These are phyloP conservation scores for Falco novaeseelandiae DNA, from an alignment of 2,797 vertebrate genomes.

Conservation along the genomic window DNA sequence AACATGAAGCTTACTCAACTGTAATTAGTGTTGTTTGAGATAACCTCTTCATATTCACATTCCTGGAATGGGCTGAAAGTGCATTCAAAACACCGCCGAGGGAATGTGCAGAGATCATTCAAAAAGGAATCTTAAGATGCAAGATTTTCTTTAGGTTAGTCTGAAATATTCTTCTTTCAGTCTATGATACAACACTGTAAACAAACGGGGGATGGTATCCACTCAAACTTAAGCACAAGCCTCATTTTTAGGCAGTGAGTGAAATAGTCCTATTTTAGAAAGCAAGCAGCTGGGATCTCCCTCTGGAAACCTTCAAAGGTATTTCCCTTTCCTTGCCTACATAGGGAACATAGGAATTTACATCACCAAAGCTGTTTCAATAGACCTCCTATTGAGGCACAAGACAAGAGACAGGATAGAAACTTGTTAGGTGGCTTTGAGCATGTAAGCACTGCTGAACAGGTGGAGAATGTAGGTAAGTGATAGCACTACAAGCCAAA, in stretches of 20 bases:
- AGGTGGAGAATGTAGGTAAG: not conserved
- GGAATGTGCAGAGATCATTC: constrained; percentile 71
- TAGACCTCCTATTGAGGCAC: not conserved
- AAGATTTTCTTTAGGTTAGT: constrained; percentile 71
- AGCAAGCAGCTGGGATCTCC: constrained; percentile 18
- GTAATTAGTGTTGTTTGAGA: constrained; percentile 70
- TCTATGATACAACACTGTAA: constrained; percentile 58
- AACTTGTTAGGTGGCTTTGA: not conserved
- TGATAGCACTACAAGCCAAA: not conserved
- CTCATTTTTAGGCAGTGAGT: constrained; percentile 30
- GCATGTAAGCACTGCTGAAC: not conserved
- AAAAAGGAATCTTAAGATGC: constrained; percentile 72
- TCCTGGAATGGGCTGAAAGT: constrained; percentile 69
- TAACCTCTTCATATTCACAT: constrained; percentile 72
- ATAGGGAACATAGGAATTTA: not conserved
- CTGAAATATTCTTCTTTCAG: constrained; percentile 60
- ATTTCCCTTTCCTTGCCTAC: constrained; percentile 1
- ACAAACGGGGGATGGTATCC: constrained; percentile 57
- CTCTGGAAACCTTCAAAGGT: constrained; percentile 17
- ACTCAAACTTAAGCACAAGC: constrained; percentile 57
- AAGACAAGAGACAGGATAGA: not conserved
- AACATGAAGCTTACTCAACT: constrained; percentile 68
- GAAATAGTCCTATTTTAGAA: not conserved
- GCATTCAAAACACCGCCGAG: constrained; percentile 69
- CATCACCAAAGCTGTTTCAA: not conserved